These are phyloP conservation scores for Zelleria hepariella DNA, from an alignment of 2,888 invertebrate genomes.

Conservation along the genomic window DNA sequence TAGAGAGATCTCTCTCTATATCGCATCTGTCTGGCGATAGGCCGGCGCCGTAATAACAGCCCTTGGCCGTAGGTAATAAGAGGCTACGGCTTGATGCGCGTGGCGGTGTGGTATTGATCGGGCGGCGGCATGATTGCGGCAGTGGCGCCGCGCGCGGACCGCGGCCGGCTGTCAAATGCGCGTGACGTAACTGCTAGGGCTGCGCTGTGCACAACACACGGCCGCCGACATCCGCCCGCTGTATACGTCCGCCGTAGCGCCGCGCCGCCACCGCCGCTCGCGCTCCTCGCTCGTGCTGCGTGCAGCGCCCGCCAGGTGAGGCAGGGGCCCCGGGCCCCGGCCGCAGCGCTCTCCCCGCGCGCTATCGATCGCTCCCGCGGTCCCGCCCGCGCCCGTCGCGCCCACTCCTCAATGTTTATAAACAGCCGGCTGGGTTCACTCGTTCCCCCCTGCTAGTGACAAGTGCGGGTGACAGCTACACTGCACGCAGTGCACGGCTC, in stretches of 20 bases:
- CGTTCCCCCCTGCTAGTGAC: slow-evolving; percentile 52
- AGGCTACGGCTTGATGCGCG: slow-evolving; percentile 4
- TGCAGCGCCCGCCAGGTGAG: not conserved
- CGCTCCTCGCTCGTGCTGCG: not conserved
- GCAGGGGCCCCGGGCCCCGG: slow-evolving; percentile 17
- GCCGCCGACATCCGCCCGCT: slow-evolving; percentile 41
- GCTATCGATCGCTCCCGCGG: slow-evolving; percentile 28
- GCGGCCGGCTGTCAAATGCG: slow-evolving; percentile 46
- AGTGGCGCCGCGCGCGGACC: slow-evolving; percentile 15
- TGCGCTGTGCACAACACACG: slow-evolving; percentile 3
- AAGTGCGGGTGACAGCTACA: slow-evolving; percentile 22
- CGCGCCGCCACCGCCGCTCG: slow-evolving; percentile 18
- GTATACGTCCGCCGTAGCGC: slow-evolving; percentile 37
- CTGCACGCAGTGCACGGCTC: not conserved
- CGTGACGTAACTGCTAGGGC: slow-evolving; percentile 49
- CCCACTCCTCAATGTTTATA: slow-evolving; percentile 63
- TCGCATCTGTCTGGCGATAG: not conserved
- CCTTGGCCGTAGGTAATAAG: not conserved
- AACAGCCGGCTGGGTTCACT: slow-evolving; percentile 60
- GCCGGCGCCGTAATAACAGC: not conserved
- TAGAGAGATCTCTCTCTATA: not conserved
- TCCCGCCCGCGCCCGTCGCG: slow-evolving; percentile 10
- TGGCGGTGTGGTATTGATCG: slow-evolving; percentile 4
- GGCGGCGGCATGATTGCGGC: slow-evolving; percentile 10
- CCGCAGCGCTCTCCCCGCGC: slow-evolving; percentile 33